These are phyloP conservation scores for Brevimyrus niger DNA, from an alignment of 2,113 vertebrate genomes.

Conservation along the genomic window DNA sequence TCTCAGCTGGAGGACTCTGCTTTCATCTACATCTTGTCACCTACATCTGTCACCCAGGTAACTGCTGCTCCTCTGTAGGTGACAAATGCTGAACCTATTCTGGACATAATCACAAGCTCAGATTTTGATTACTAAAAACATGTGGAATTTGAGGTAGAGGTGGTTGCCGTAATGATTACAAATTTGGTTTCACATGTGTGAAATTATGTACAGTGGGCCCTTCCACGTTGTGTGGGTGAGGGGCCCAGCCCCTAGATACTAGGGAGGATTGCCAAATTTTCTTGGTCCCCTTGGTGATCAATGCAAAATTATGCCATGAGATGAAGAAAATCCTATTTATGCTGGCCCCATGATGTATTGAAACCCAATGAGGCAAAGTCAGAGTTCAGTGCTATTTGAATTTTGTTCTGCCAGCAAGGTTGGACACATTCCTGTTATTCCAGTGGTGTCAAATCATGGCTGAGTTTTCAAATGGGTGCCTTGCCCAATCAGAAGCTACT, in stretches of 20 bases:
- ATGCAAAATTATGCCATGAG: not conserved
- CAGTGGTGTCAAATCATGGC: not conserved
- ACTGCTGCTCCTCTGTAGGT: not conserved
- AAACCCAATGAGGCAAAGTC: not conserved
- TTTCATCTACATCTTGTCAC: slow-evolving; percentile 64
- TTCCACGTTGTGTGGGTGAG: not conserved
- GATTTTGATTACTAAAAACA: no score
- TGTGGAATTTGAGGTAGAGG: not conserved
- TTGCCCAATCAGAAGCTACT: not conserved
- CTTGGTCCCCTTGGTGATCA: not conserved
- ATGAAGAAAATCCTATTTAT: not conserved
- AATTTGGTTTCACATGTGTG: not conserved
- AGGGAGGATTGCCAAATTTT: not conserved
- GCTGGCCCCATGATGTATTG: not conserved
- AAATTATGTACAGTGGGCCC: not conserved
- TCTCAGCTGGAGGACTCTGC: slow-evolving; percentile 52
- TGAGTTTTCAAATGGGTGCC: not conserved
- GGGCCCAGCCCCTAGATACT: not conserved
- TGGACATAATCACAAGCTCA: not conserved
- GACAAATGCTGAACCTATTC: not conserved
- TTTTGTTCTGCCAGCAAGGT: not conserved
- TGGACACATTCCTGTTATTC: not conserved
- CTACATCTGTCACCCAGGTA: slow-evolving; percentile 65
- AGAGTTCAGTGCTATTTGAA: not conserved
- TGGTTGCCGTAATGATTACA: not conserved